Evolutionary conservation across 2,888 invertebrate species (phyloP).

Genomic region (Platycheirus rosarum): DNA sequence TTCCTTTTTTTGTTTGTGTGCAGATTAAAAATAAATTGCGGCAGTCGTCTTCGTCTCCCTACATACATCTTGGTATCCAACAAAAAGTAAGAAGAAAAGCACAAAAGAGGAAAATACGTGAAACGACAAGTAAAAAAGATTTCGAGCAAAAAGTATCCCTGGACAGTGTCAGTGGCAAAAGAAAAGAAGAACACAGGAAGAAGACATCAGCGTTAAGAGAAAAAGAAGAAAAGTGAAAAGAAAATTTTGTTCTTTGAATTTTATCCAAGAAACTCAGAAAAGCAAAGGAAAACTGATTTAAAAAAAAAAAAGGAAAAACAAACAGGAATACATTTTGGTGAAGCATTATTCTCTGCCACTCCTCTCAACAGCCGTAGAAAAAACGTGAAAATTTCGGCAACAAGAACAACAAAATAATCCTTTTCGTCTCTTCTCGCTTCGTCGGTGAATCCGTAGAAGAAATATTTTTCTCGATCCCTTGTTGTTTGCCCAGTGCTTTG

Average conservation of each 20-base stretch:
- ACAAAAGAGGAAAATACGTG: constrained; percentile 28
- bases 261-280: background rate
- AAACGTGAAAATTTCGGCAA: constrained; percentile 25
- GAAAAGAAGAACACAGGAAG: constrained; percentile 42
- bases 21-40: constrained; percentile 40
- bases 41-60: constrained; percentile 48
- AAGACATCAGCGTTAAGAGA: constrained; percentile 52
- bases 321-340: background rate
- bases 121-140: constrained; percentile 37
- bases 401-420: constrained; percentile 23
- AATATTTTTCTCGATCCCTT: constrained; percentile 12
- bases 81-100: constrained; percentile 31
- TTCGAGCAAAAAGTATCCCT: constrained; percentile 70
- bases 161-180: constrained; percentile 54
- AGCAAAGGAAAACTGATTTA: constrained; percentile 4
- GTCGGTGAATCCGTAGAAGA: constrained; percentile 22
- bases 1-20: constrained; percentile 55
- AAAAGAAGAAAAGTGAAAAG: constrained; percentile 54
- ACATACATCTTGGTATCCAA: constrained; percentile 55
- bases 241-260: constrained; percentile 10
- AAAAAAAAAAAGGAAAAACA: background rate
- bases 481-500: constrained; percentile 13
- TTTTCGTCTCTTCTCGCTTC: constrained; percentile 11
- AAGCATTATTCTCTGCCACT: constrained; percentile 20
- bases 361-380: constrained; percentile 21